Percentiles rank a stretch among this genome's conserved stretches.
Evolutionary conservation across 2,888 invertebrate species (phyloP).

Genomic region (Calameuta pallipes): DNA sequence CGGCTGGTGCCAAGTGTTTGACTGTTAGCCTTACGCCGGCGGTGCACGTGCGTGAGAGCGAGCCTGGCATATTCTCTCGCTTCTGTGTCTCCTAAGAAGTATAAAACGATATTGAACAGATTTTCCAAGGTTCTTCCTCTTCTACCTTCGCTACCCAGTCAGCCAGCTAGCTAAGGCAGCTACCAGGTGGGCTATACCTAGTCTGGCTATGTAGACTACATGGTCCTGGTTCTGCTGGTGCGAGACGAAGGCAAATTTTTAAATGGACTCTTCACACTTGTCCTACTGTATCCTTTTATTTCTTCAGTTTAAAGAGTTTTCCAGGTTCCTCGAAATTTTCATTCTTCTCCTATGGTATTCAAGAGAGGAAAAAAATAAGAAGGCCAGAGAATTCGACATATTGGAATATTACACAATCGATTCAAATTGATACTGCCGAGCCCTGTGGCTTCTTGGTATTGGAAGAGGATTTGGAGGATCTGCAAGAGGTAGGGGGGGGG

Average conservation of each 20-base stretch:
- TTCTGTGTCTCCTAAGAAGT: conserved; percentile 46
- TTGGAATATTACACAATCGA: neutral
- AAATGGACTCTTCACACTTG: neutral
- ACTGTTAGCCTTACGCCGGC: conserved; percentile 55
- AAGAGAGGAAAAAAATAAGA: neutral
- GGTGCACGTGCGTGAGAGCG: conserved; percentile 59
- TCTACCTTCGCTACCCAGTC: neutral
- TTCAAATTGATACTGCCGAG: neutral
- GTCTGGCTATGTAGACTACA: neutral
- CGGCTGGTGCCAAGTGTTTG: conserved; percentile 67
- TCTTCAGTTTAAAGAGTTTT: neutral
- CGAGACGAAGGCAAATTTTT: neutral
- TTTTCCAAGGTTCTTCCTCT: conserved; percentile 31
- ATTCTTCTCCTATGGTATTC: neutral
- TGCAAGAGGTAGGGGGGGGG: neutral
- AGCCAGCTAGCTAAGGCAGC: neutral
- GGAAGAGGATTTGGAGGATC: neutral
- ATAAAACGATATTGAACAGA: conserved; percentile 60
- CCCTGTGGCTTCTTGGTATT: neutral
- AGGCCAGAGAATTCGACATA: too few species aligned
- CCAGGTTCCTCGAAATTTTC: neutral
- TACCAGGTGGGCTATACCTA: neutral
- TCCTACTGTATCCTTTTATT: neutral
- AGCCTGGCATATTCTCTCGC: conserved; percentile 37
- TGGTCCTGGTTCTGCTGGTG: neutral